Percentiles rank a stretch among this genome's conserved stretches.
Evolutionary conservation across 2,113 vertebrate genomes (phyloP).

Genomic region (Austrofundulus limnaeus): DNA sequence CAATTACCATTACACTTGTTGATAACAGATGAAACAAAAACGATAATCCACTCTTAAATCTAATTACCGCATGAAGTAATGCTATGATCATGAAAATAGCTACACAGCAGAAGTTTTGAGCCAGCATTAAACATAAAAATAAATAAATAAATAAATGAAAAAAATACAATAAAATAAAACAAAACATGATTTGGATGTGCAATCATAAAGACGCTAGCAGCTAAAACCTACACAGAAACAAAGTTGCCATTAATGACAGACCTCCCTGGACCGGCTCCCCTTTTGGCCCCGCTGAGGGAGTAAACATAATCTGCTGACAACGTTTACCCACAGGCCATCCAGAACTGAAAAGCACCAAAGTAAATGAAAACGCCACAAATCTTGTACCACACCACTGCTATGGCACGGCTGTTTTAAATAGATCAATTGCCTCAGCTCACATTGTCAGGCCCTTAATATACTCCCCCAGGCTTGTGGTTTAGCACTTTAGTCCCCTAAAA

Average conservation of each 20-base stretch:
- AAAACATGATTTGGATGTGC: too few species aligned
- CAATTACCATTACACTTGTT: too few species aligned
- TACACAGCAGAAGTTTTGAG: too few species aligned
- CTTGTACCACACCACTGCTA: constrained; percentile 39
- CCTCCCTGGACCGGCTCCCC: constrained; percentile 29
- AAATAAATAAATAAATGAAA: neutral
- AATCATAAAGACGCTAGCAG: too few species aligned
- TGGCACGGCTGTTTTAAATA: constrained; percentile 60
- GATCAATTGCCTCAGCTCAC: constrained; percentile 61
- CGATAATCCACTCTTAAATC: neutral
- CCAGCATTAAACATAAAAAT: neutral
- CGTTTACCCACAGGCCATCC: constrained; percentile 50
- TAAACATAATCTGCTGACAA: constrained; percentile 50
- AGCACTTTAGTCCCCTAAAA: constrained; percentile 68
- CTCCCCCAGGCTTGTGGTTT: constrained; percentile 62
- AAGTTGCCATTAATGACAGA: constrained; percentile 28
- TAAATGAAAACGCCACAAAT: constrained; percentile 70
- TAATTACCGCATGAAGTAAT: neutral
- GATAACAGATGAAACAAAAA: neutral
- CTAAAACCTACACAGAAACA: constrained; percentile 10
- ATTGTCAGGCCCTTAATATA: constrained; percentile 66
- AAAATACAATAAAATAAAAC: too few species aligned
- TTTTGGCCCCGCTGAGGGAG: constrained; percentile 41
- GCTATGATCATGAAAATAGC: too few species aligned
- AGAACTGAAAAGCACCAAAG: constrained; percentile 58